Evolutionary conservation across 2,888 invertebrate genomes (phyloP), one percentile per base, ranked within the genome.

Genomic region (Colletes collaris): DNA sequence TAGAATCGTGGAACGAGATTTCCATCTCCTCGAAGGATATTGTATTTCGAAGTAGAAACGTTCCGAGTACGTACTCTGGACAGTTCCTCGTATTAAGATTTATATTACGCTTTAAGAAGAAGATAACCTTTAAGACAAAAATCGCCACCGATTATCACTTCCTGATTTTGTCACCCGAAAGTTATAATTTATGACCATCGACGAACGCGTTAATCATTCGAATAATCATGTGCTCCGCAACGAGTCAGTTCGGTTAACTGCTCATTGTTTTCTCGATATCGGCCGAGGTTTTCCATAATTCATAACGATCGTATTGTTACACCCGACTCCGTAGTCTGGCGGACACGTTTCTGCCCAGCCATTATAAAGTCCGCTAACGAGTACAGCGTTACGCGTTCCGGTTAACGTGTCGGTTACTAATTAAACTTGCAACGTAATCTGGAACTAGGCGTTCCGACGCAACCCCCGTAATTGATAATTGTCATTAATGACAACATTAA

Each of bases 401-500:
- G 40, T 40, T 40, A 6, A 40, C 3, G 40, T 40, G 40, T 60
- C 59, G 53, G 2, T 52, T 60, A 11, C 46, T 55, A 55, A 62
- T 70, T 70, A 70, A 70, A 55, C 35, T 46, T 63, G 46, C 5
- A 70, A 63, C 70, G 5, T 44, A 55, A 70, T 63, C 55, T 46
- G n/a, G 7, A 37, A 44, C 62, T 46, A 8, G 46, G 19, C 40
- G 46, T 6, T 53, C 44, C n/a, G 0, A 4, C 1, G 62, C 53
- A 63, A 70, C 62, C 8, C 8, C 35, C 27, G 53, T 62, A 62
- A 70, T 70, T 62, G 53, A n/a, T 40, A 69, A 27, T 69, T 62
- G 60, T 60, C 69, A 69, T 69, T 69, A 62, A 69, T 13, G 53
- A 62, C 53, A 19, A 52, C 60, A 16, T 44, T 19, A 62, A 70